Percentiles rank a stretch among this genome's conserved stretches.
phyloP scores from a whole-genome alignment of 2,888 invertebrate species.

The Epinotia demarniana region DNA sequence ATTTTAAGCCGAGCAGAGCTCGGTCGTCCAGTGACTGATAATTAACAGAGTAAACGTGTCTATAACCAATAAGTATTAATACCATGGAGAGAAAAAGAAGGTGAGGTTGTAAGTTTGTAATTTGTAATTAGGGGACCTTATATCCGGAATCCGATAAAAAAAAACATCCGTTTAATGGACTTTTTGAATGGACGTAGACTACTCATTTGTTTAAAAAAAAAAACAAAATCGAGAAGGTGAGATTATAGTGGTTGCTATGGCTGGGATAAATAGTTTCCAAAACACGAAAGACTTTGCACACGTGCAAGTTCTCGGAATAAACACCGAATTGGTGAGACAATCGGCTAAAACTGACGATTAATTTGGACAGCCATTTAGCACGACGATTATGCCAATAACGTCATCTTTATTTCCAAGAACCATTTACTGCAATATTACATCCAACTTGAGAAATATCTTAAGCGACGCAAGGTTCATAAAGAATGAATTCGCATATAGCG shows the following conservation, averaged over 20 bases:
- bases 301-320: constrained; percentile 10
- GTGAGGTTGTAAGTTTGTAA: too few species aligned
- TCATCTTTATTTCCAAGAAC: constrained; percentile 33
- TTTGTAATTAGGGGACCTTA: too few species aligned
- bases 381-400: constrained; percentile 25
- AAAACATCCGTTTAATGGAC: background rate
- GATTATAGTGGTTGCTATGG: too few species aligned
- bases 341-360: constrained; percentile 5
- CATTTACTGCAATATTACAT: constrained; percentile 17
- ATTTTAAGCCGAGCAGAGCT: too few species aligned
- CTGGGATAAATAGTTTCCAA: background rate
- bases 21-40: too few species aligned
- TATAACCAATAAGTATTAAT: too few species aligned
- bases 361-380: constrained; percentile 28
- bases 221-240: too few species aligned
- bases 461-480: background rate
- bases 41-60: too few species aligned
- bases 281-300: background rate
- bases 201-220: too few species aligned
- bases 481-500: background rate
- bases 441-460: background rate
- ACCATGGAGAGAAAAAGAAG: too few species aligned
- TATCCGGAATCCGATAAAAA: too few species aligned
- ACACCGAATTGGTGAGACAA: background rate
- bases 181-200: too few species aligned